Conservation (phyloP, 2,888 invertebrate species). For the Dorcus parallelipipedus region DNA sequence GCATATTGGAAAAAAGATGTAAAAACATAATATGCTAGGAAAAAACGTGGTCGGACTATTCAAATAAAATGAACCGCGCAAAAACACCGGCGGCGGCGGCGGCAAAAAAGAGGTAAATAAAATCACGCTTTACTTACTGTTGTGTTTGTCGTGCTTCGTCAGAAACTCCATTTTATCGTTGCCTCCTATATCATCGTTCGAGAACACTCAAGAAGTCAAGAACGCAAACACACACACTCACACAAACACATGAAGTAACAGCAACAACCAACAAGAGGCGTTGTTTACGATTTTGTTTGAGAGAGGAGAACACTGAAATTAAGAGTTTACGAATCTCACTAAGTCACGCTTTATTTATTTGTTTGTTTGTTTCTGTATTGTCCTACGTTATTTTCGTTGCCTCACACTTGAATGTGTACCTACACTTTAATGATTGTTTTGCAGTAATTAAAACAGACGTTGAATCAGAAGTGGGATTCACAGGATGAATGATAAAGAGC, state of each 20-base stretch:
- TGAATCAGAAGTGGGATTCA: not conserved
- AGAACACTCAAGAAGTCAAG: not conserved
- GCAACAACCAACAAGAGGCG: no score
- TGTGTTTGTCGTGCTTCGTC: slow-evolving; percentile 25
- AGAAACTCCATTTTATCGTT: slow-evolving; percentile 26
- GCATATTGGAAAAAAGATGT: no score
- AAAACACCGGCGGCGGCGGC: not conserved
- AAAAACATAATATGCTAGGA: no score
- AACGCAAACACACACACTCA: not conserved
- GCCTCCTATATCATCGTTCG: not conserved
- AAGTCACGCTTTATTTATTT: no score
- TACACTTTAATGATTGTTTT: no score
- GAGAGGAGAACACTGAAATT: no score
- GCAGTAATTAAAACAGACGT: no score
- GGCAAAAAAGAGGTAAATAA: not conserved
- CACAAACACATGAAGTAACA: not conserved
- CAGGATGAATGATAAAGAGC: not conserved
- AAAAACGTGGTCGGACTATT: no score
- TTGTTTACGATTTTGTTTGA: not conserved
- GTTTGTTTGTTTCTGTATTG: no score
- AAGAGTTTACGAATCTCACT: no score
- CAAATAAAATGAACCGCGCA: not conserved
- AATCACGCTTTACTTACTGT: slow-evolving; percentile 24
- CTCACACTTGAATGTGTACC: no score
- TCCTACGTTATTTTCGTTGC: no score